A percentile compares a stretch with the other conserved stretches of the same genome.
Conservation (phyloP, 2,888 invertebrate genomes). For the Eristalis intricaria region DNA sequence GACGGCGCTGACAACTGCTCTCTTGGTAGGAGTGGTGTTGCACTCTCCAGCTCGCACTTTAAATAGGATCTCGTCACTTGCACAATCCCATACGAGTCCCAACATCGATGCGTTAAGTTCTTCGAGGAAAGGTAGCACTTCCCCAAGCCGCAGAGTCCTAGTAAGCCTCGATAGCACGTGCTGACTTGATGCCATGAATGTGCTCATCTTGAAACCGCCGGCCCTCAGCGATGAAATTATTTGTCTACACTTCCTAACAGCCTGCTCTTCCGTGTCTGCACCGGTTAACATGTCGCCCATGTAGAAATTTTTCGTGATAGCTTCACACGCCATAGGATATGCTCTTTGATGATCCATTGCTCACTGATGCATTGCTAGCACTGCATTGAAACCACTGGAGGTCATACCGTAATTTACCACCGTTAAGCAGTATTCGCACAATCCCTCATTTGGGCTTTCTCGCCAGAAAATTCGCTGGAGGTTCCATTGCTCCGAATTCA, state of each 20-base stretch:
- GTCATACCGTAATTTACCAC: constrained; percentile 44
- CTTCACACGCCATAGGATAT: background rate
- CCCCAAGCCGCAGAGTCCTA: background rate
- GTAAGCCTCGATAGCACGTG: too few relatives aligned
- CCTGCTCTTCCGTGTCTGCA: background rate
- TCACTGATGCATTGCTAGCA: constrained; percentile 16
- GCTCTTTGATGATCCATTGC: background rate
- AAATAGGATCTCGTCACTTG: background rate
- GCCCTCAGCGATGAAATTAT: too few relatives aligned
- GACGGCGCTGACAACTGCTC: background rate
- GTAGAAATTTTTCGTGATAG: constrained; percentile 13
- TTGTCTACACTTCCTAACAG: too few relatives aligned
- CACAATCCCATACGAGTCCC: background rate
- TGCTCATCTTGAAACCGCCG: too few relatives aligned
- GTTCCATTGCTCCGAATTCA: constrained; percentile 17
- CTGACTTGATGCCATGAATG: too few relatives aligned
- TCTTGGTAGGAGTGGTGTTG: background rate
- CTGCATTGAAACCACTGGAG: constrained; percentile 31
- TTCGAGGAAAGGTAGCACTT: background rate
- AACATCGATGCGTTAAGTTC: background rate
- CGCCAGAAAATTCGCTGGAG: constrained; percentile 25
- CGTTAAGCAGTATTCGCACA: constrained; percentile 14
- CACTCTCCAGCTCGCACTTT: background rate
- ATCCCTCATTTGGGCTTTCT: background rate
- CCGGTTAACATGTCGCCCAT: constrained; percentile 16